Evolutionary conservation across 2,113 vertebrate species (phyloP), one percentile per base, ranked within the genome.

Genomic region (Heterotis niloticus): DNA sequence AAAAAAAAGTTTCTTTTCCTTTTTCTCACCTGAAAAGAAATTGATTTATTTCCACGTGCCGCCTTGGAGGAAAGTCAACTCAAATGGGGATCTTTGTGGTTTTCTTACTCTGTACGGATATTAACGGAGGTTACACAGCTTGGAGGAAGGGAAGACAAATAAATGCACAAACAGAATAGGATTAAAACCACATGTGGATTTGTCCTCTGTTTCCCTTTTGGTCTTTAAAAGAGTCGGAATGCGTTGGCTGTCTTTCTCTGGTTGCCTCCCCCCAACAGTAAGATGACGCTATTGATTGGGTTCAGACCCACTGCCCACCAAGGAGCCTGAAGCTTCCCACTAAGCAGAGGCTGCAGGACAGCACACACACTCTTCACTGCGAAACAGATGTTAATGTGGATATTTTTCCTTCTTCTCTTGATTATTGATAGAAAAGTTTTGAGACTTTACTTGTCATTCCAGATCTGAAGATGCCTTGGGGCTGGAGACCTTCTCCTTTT

Each of bases 221-320:
- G 17, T 28, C 68, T 44, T 70, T 70, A 44, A 16, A 70, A 70
- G 68, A 70, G 34, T 70, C 68, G 29, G 28, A 70, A 44, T 70
- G 28, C 28, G 18, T 70, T 51, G 51, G 68, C 68, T 70, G 20
- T 28, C 51, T 70, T 70, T 70, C 68, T 70, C 51, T 34, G 68
- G 68, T 34, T 70, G 68, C 51, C 68, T 34, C 16, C 20, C 20
- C 68, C 68, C 68, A 34, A 20, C 34, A 28, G 68, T 26, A 28
- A 70, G 68, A 70, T 51, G 68, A 17, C 17, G 68, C 51, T 70
- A 70, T 70, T 51, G 68, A 70, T 34, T 18, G 28, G 34, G 68
- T 34, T 70, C 68, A 44, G 68, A 70, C 20, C 68, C 28, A 51
- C 67, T 69, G 20, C 67, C 67, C 29, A 14, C 5, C 67, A 51